Evolutionary conservation across 1,140 invertebrate species (phyloP).

Genomic region (Caerostris darwini): DNA sequence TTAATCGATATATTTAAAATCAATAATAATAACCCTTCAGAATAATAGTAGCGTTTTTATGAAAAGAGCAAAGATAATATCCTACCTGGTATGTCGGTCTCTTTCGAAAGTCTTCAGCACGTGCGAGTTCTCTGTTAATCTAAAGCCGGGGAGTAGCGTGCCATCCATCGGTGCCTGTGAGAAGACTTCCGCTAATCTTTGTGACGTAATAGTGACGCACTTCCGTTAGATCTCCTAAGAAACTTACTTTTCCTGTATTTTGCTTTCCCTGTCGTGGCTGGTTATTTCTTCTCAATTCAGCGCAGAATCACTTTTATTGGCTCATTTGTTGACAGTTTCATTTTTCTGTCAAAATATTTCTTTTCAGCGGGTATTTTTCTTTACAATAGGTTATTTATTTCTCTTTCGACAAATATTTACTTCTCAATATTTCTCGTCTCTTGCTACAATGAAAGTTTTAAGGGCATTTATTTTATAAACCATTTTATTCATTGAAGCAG

Average conservation of each 20-base stretch:
- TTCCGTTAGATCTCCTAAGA: conserved; percentile 64
- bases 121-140: conserved; percentile 55
- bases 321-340: conserved; percentile 15
- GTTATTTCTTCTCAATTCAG: background rate
- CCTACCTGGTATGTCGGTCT: conserved; percentile 45
- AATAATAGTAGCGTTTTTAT: background rate
- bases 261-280: background rate
- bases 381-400: background rate
- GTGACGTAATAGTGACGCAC: conserved; percentile 70
- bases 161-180: conserved; percentile 5
- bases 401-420: conserved; percentile 12
- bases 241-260: conserved; percentile 38
- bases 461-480: background rate
- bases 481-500: background rate
- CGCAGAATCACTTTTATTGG: conserved; percentile 28
- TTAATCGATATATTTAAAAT: too few relatives aligned
- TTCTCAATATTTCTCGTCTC: background rate
- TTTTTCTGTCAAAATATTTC: conserved; percentile 26
- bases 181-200: conserved; percentile 45
- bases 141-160: conserved; percentile 37
- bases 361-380: background rate
- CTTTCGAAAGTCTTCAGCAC: conserved; percentile 34
- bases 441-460: background rate
- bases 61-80: background rate
- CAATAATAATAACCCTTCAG: too few relatives aligned